Conservation (phyloP, 2,113 vertebrate genomes). For the Daboia siamensis region DNA sequence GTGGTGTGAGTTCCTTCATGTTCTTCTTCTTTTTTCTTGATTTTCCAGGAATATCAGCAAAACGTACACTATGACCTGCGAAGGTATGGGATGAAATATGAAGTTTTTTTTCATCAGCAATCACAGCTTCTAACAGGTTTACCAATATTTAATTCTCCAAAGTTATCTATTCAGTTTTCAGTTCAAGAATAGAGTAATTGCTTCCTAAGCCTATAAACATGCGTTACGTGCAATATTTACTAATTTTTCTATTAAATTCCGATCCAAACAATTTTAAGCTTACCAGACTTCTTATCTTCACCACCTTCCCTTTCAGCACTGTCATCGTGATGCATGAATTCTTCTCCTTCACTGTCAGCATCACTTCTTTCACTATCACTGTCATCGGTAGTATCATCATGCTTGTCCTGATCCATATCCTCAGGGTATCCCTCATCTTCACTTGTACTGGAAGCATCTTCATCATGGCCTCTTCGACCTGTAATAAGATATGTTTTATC, state of each 20-base stretch:
- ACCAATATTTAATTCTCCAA: neutral
- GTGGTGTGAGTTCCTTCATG: slow-evolving; percentile 90
- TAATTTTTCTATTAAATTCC: neutral
- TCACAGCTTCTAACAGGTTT: neutral
- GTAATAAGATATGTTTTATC: neutral
- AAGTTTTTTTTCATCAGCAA: neutral
- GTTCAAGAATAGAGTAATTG: neutral
- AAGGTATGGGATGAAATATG: neutral
- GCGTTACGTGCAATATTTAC: neutral
- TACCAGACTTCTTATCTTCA: slow-evolving; percentile 75
- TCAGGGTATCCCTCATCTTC: slow-evolving; percentile 80
- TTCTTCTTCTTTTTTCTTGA: slow-evolving; percentile 87
- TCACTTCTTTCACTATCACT: slow-evolving; percentile 85
- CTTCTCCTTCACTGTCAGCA: slow-evolving; percentile 84
- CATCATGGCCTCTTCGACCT: slow-evolving; percentile 74
- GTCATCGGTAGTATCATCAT: slow-evolving; percentile 84
- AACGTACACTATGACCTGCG: slow-evolving; percentile 86
- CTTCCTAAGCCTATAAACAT: neutral
- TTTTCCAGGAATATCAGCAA: slow-evolving; percentile 86
- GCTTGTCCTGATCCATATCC: slow-evolving; percentile 81
- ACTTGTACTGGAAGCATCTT: slow-evolving; percentile 74
- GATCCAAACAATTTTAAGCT: neutral
- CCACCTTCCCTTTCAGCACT: slow-evolving; percentile 66
- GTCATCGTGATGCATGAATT: slow-evolving; percentile 82
- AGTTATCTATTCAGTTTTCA: no score